These are phyloP conservation scores for Periplaneta americana DNA, from an alignment of 1,140 invertebrate genomes.

Conservation along the genomic window DNA sequence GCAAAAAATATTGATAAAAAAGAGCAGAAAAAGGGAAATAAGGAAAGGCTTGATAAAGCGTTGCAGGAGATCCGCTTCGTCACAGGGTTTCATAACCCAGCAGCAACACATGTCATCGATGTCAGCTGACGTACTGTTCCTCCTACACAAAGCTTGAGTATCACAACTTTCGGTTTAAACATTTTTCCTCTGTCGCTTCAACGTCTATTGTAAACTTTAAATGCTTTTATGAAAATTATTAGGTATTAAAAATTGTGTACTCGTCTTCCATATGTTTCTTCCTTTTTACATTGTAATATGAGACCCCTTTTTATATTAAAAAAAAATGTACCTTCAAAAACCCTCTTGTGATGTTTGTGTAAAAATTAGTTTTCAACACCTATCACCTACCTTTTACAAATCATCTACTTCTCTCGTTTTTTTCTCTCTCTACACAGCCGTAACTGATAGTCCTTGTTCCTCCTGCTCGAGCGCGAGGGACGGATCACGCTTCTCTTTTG, in stretches of 20 bases:
- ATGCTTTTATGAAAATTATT: neutral
- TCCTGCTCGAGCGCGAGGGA: neutral
- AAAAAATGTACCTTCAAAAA: neutral
- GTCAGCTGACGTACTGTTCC: neutral
- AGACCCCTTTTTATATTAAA: neutral
- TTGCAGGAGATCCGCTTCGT: neutral
- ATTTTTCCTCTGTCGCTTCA: no score
- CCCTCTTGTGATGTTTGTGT: neutral
- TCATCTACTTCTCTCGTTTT: neutral
- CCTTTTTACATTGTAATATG: neutral
- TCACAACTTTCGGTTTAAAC: neutral
- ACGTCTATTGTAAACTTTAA: neutral
- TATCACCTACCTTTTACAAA: neutral
- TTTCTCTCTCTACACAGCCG: neutral
- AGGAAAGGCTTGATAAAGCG: neutral
- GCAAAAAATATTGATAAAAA: neutral
- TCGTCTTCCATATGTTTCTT: constrained; percentile 1
- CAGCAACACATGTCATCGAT: no score
- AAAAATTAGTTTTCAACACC: constrained; percentile 6
- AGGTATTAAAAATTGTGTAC: neutral
- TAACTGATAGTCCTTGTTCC: neutral
- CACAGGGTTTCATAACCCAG: no score
- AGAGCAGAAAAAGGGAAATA: neutral
- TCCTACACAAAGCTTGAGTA: no score
- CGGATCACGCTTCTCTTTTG: neutral